phyloP scores from a whole-genome alignment of 2,113 vertebrate genomes.

The Octodon degus region DNA sequence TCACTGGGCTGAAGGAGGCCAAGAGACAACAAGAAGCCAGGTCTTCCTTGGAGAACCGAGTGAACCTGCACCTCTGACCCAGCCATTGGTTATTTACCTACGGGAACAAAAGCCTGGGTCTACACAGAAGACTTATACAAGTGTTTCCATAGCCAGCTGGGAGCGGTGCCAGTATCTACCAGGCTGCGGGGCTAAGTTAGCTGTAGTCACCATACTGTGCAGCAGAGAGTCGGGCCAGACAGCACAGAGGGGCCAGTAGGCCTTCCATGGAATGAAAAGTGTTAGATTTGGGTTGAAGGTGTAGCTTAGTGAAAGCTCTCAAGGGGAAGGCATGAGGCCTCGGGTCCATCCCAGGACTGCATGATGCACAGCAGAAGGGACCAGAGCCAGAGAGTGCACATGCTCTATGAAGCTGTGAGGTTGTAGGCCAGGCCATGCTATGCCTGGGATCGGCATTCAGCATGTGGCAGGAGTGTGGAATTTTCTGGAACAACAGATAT shows the following conservation, averaged over 20 bases:
- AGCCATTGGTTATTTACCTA: background rate
- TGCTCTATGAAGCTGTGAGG: background rate
- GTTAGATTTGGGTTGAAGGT: background rate
- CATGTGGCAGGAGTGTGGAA: background rate
- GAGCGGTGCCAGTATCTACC: background rate
- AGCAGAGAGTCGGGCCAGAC: background rate
- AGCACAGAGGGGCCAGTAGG: background rate
- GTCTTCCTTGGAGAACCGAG: background rate
- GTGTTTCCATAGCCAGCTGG: background rate
- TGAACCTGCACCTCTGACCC: background rate
- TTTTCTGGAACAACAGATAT: background rate
- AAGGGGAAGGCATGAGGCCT: background rate
- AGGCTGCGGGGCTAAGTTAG: background rate
- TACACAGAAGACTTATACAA: too few relatives aligned
- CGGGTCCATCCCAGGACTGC: background rate
- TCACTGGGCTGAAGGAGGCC: background rate
- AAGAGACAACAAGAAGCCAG: background rate
- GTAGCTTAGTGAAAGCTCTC: background rate
- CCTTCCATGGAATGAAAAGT: background rate
- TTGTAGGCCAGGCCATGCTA: background rate
- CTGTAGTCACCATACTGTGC: background rate
- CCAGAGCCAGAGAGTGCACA: background rate
- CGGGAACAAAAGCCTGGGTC: background rate
- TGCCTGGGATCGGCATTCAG: too few relatives aligned
- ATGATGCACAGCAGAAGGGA: background rate